Evolutionary conservation across 2,113 vertebrate species (phyloP), one percentile per base, ranked within the genome.

Genomic region (Gavia stellata): DNA sequence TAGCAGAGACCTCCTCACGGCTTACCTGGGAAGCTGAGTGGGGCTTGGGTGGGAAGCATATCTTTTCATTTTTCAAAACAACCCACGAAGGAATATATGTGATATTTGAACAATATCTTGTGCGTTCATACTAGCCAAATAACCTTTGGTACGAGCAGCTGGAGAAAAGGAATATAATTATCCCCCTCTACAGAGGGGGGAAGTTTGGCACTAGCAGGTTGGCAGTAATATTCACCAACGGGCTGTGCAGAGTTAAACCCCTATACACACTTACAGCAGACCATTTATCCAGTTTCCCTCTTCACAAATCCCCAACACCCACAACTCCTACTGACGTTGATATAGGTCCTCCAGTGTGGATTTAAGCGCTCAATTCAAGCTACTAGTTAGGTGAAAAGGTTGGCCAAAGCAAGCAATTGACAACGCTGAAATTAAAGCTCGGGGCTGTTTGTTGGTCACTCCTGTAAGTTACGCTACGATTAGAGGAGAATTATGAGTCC

Each of bases 391-490:
- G 31, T 81, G 67, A 53, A 88, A 90, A 68, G 9, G 36, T 2
- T 28, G 42, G 55, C 42, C 58, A 66, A 66, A 80, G 38, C 44
- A 70, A 88, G 55, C 50, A 90, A 38, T 2, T 33, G 59, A 38
- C 44, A 80, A 10, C 1, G 15, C 38, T 63, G 72, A 91, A 92
- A 84, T 74, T 29, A 88, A 92, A 92, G 72, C 86, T 81, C 0
- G 1, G 52, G 79, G 83, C 79, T 86, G 58, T 75, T 75, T 70
- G 71, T 36, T 53, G 67, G 53, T 77, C 55, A 73, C 13, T 86
- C 53, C 45, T 53, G 0, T 33, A 67, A 47, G 11, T 23, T 66
- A 61, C 0, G 0, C 71, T 44, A 25, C 3, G 8, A 10, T 40
- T 26, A 56, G 53, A 40, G 65, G 38, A 82, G 31, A 84, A 67